These are phyloP conservation scores for Esperia sulphurella DNA, from an alignment of 2,888 invertebrate genomes.

Conservation along the genomic window DNA sequence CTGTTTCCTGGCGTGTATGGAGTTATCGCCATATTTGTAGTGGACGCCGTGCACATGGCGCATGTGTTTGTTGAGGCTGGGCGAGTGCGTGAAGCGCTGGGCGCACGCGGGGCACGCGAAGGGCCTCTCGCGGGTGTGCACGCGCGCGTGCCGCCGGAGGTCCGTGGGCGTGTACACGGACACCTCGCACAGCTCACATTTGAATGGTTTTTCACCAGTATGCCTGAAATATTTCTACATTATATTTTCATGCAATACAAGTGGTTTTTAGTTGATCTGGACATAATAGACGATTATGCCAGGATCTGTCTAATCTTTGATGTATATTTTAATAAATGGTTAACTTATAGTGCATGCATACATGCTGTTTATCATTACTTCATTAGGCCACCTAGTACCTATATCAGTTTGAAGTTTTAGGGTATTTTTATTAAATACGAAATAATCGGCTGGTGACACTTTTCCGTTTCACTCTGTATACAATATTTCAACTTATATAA, in stretches of 20 bases:
- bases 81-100: constrained; percentile 61
- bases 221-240: constrained; percentile 44
- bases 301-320: too few species aligned
- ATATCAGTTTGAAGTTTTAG: too few species aligned
- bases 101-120: constrained; percentile 60
- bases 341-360: too few species aligned
- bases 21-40: constrained; percentile 59
- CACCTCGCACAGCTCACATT: constrained; percentile 53
- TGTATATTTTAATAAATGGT: too few species aligned
- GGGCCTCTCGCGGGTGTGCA: constrained; percentile 65
- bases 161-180: constrained; percentile 59
- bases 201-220: constrained; percentile 56
- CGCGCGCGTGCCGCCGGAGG: constrained; percentile 53
- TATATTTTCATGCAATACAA: not conserved
- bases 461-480: too few species aligned
- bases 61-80: constrained; percentile 71
- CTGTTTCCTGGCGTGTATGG: constrained; percentile 15
- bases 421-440: too few species aligned
- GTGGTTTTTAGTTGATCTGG: too few species aligned
- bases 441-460: too few species aligned
- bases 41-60: constrained; percentile 55
- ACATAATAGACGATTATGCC: too few species aligned
- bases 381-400: too few species aligned
- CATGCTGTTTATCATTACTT: too few species aligned
- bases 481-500: too few species aligned